These are phyloP conservation scores for Scaptomyza polygonia DNA, from an alignment of 2,888 invertebrate genomes.

Conservation along the genomic window DNA sequence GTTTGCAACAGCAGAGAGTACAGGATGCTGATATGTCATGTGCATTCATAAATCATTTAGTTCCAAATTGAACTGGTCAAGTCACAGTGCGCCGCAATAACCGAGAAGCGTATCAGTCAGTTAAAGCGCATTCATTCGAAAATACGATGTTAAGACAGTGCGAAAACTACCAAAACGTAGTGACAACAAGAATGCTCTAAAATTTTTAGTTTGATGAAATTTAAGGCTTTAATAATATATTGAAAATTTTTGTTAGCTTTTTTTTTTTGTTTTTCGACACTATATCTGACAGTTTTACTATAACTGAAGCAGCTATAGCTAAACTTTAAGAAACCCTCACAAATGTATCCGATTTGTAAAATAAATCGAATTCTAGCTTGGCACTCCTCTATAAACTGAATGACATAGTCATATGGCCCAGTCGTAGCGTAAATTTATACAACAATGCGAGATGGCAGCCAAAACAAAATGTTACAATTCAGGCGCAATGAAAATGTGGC, in stretches of 20 bases:
- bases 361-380: neutral
- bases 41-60: constrained; percentile 83
- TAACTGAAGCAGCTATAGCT: too few species aligned
- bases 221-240: too few species aligned
- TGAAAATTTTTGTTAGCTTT: too few species aligned
- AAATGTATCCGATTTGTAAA: neutral
- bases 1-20: constrained; percentile 38
- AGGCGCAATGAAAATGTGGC: constrained; percentile 63
- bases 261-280: too few species aligned
- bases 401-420: constrained; percentile 14
- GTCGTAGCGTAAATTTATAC: neutral
- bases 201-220: neutral
- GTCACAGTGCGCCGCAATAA: constrained; percentile 41
- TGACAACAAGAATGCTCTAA: constrained; percentile 13
- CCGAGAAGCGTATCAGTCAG: constrained; percentile 50
- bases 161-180: neutral
- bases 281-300: too few species aligned
- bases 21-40: constrained; percentile 83
- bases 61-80: constrained; percentile 72
- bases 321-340: neutral
- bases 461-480: constrained; percentile 54
- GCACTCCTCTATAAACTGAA: neutral
- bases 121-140: constrained; percentile 47
- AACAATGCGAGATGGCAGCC: constrained; percentile 30
- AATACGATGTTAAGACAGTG: constrained; percentile 19